Evolutionary conservation across 2,888 invertebrate genomes (phyloP).

Genomic region (Hirtodrosophila trivittata): DNA sequence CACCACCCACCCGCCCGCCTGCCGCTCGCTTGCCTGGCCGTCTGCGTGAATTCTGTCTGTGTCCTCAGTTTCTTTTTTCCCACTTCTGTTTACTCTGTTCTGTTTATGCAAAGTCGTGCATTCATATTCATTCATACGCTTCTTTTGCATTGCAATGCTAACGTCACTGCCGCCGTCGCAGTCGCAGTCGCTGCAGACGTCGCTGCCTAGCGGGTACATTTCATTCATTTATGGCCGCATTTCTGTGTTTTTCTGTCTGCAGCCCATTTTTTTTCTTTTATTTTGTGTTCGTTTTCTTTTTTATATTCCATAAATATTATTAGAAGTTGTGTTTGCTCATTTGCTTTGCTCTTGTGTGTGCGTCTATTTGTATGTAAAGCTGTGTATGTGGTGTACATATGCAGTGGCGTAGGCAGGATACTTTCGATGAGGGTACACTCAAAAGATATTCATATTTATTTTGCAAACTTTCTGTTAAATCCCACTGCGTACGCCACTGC

Average conservation of each 20-base stretch:
- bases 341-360: conserved; percentile 43
- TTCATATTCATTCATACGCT: conserved; percentile 71
- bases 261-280: conserved; percentile 36
- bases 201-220: conserved; percentile 47
- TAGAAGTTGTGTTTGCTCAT: conserved; percentile 43
- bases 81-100: conserved; percentile 12
- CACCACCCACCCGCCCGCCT: conserved; percentile 4
- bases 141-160: conserved; percentile 31
- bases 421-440: too few species aligned
- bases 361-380: conserved; percentile 8
- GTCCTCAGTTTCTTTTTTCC: conserved; percentile 18
- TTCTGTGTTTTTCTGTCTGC: conserved; percentile 57
- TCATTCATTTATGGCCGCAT: conserved; percentile 73
- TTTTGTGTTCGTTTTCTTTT: conserved; percentile 1
- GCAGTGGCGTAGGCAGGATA: not conserved
- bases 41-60: conserved; percentile 32
- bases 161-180: conserved; percentile 8
- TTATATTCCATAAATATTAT: conserved; percentile 27
- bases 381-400: conserved; percentile 18
- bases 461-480: too few species aligned
- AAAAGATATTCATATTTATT: not conserved
- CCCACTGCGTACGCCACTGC: conserved; percentile 1
- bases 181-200: conserved; percentile 25
- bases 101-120: conserved; percentile 62
- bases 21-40: conserved; percentile 17